phyloP scores from a whole-genome alignment of 2,888 invertebrate genomes.

The Ennomos erosarius region DNA sequence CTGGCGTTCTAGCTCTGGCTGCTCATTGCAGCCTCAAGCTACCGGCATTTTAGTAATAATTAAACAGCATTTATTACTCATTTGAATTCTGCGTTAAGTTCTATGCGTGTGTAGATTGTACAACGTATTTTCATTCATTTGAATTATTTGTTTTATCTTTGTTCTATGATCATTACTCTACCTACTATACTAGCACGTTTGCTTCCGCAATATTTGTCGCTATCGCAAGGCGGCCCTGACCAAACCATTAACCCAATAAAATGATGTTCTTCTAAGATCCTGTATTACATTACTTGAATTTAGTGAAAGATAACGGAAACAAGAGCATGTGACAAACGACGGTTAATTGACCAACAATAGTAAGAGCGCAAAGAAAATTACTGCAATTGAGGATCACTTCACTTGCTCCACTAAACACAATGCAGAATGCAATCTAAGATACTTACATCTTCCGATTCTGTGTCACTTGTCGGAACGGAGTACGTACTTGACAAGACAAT shows the following conservation, averaged over 20 bases:
- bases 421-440: conserved; percentile 34
- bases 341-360: conserved; percentile 44
- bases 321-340: neutral
- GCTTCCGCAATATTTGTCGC: conserved; percentile 48
- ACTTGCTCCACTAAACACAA: conserved; percentile 54
- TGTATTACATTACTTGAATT: conserved; percentile 32
- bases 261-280: conserved; percentile 48
- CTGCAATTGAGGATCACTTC: conserved; percentile 48
- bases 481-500: conserved; percentile 29
- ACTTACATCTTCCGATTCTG: conserved; percentile 16
- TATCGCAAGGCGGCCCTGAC: conserved; percentile 42
- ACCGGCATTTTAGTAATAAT: conserved; percentile 1
- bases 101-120: conserved; percentile 14
- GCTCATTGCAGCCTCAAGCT: too few relatives aligned
- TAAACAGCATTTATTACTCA: conserved; percentile 5
- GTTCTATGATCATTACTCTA: conserved; percentile 25
- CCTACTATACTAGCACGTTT: conserved; percentile 43
- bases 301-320: conserved; percentile 11
- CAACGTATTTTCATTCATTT: conserved; percentile 13
- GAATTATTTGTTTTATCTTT: conserved; percentile 31
- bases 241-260: conserved; percentile 36
- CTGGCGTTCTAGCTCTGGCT: too few relatives aligned
- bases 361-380: conserved; percentile 39
- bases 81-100: conserved; percentile 2
- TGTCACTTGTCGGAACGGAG: conserved; percentile 6